Evolutionary conservation across 2,113 vertebrate species (phyloP).

Genomic region (Corydoras maculifer): DNA sequence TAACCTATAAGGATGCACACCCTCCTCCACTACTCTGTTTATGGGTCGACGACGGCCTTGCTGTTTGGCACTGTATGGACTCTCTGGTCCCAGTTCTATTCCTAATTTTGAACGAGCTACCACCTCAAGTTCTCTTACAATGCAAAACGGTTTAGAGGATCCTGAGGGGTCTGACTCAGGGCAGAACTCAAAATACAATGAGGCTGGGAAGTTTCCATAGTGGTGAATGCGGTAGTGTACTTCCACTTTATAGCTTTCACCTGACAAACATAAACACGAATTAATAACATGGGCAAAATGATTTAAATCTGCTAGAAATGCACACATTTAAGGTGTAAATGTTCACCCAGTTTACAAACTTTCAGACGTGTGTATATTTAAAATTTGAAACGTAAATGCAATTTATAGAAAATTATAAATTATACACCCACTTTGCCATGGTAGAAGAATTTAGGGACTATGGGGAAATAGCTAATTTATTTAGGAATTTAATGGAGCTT

Average conservation of each 20-base stretch:
- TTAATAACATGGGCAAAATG: too few relatives aligned
- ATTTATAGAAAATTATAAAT: too few relatives aligned
- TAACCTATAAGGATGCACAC: constrained; percentile 68
- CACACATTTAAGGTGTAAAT: too few relatives aligned
- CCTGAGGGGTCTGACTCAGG: constrained; percentile 54
- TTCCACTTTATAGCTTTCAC: constrained; percentile 59
- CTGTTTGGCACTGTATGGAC: constrained; percentile 64
- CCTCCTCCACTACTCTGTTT: constrained; percentile 61
- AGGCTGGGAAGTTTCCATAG: constrained; percentile 68
- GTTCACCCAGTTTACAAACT: too few relatives aligned
- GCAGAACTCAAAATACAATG: constrained; percentile 72
- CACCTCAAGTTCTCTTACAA: constrained; percentile 70
- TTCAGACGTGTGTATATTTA: too few relatives aligned
- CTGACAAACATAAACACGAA: constrained; percentile 49
- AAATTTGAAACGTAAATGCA: too few relatives aligned
- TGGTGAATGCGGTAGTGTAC: constrained; percentile 60
- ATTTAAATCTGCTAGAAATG: too few relatives aligned
- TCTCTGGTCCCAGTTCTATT: constrained; percentile 65
- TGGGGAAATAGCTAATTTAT: too few relatives aligned
- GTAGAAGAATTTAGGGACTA: too few relatives aligned
- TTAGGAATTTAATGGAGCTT: too few relatives aligned
- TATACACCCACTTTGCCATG: too few relatives aligned
- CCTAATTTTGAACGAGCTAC: constrained; percentile 60
- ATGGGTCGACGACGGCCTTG: constrained; percentile 40
- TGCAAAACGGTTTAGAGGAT: constrained; percentile 60